These are phyloP conservation scores for Hucho hucho DNA, from an alignment of 2,113 vertebrate genomes.

Conservation along the genomic window DNA sequence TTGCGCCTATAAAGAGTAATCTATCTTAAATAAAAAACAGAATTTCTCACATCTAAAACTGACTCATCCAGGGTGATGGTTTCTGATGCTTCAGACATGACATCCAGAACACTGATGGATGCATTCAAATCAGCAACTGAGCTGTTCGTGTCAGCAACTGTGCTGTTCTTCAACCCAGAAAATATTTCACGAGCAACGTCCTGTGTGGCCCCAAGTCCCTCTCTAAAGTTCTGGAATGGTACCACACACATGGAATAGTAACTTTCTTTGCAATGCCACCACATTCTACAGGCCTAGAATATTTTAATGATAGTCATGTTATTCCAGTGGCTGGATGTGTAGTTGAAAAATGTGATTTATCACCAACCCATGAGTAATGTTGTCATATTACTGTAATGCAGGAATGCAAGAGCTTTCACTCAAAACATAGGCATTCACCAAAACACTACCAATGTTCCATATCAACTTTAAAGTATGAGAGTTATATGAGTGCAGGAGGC, in stretches of 20 bases:
- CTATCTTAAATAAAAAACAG: too few species aligned
- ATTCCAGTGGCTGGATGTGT: not conserved
- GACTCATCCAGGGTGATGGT: not conserved
- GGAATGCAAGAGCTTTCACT: not conserved
- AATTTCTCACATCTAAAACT: slow-evolving; percentile 58
- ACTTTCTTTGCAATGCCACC: not conserved
- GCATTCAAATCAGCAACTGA: slow-evolving; percentile 44
- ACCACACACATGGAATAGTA: not conserved
- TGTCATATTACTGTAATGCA: not conserved
- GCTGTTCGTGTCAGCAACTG: not conserved
- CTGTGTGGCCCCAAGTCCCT: slow-evolving; percentile 60
- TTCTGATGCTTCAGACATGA: slow-evolving; percentile 30
- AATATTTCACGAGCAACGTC: slow-evolving; percentile 54
- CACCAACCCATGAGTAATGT: not conserved
- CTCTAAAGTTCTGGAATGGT: slow-evolving; percentile 51
- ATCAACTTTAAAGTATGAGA: not conserved
- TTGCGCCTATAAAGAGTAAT: too few species aligned
- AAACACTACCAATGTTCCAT: not conserved
- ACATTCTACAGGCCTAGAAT: too few species aligned
- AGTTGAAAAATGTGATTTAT: not conserved
- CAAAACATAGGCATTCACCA: not conserved
- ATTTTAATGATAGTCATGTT: not conserved
- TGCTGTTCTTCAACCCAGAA: slow-evolving; percentile 45
- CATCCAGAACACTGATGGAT: slow-evolving; percentile 49
- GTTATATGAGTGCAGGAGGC: not conserved